Evolutionary conservation across 2,797 vertebrate species (phyloP).

Genomic region (Ctenochaetus hawaiiensis): DNA sequence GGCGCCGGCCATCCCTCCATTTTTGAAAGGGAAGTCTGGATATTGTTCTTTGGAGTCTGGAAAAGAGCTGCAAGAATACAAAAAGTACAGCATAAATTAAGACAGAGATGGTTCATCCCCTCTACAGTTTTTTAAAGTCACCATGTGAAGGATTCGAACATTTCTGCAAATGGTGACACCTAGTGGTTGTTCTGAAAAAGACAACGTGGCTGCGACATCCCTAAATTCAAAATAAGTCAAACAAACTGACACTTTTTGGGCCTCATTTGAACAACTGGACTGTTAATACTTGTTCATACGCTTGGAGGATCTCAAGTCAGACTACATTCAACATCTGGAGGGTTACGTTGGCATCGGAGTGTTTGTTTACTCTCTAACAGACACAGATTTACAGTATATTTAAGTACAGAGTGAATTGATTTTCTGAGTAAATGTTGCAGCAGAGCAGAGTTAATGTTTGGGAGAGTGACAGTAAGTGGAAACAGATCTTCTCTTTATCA

Average conservation of each 20-base stretch:
- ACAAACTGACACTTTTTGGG: no score
- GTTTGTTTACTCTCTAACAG: neutral
- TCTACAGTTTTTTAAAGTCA: neutral
- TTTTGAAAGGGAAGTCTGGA: conserved; percentile 77
- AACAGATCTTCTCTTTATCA: conserved; percentile 12
- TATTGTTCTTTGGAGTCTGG: conserved; percentile 80
- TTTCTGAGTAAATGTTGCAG: conserved; percentile 28
- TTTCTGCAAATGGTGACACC: neutral
- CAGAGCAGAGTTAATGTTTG: neutral
- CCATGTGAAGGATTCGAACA: no score
- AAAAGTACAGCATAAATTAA: neutral
- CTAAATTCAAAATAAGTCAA: no score
- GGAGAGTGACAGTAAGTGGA: conserved; percentile 10
- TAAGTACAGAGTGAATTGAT: conserved; percentile 17
- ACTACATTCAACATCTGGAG: no score
- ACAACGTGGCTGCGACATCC: no score
- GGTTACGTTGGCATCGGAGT: no score
- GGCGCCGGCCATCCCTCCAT: conserved; percentile 76
- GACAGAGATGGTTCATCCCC: neutral
- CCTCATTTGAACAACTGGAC: no score
- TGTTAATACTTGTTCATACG: no score
- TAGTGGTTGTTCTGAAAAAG: no score
- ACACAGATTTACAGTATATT: neutral
- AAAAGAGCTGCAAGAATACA: conserved; percentile 85
- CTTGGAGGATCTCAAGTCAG: no score